A percentile compares a stretch with the other conserved stretches of the same genome.
Conservation (phyloP, 23 tunicate genomes). For the Botrylloides violaceus region DNA sequence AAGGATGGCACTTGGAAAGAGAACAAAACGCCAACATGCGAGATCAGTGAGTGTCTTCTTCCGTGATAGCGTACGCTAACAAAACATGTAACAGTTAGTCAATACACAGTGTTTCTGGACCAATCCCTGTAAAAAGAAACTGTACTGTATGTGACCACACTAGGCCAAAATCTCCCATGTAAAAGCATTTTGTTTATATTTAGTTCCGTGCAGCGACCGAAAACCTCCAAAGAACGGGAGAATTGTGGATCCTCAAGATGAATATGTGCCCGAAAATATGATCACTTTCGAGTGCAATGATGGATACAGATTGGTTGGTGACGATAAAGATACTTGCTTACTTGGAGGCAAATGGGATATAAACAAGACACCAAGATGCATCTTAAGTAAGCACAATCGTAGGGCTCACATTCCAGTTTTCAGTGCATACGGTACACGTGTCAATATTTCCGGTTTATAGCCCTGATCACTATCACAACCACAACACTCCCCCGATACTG, state of each 20-base stretch:
- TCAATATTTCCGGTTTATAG: too few species aligned
- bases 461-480: too few species aligned
- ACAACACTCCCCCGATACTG: too few species aligned
- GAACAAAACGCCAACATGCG: not conserved
- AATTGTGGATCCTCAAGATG: not conserved
- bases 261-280: not conserved
- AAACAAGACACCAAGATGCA: not conserved
- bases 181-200: not conserved
- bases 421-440: too few species aligned
- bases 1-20: not conserved
- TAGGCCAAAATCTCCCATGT: too few species aligned
- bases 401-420: too few species aligned
- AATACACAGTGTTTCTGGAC: too few species aligned
- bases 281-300: not conserved
- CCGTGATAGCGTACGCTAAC: too few species aligned
- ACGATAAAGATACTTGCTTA: not conserved
- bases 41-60: too few species aligned
- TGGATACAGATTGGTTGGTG: not conserved
- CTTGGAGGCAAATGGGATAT: not conserved
- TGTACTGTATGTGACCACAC: too few species aligned
- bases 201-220: not conserved
- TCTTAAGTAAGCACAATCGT: not conserved
- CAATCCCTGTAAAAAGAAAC: too few species aligned
- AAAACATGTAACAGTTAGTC: too few species aligned
- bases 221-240: not conserved